Percentiles rank a stretch among this genome's conserved stretches.
Conservation (phyloP, 2,888 invertebrate species). For the Teinopalpus imperialis region DNA sequence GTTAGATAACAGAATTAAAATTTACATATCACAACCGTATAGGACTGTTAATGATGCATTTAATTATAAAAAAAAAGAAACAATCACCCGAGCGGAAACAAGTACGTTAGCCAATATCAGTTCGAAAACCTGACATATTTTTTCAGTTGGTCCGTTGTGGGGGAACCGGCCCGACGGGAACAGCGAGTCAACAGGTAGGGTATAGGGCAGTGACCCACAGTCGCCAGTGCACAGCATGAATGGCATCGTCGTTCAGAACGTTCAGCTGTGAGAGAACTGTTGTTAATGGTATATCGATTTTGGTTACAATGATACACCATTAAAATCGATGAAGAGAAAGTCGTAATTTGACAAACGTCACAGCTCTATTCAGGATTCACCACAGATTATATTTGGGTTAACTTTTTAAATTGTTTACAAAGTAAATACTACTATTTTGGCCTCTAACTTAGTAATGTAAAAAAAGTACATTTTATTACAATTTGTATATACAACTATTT, state of each 20-base stretch:
- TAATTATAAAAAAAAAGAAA: background rate
- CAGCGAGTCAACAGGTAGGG: conserved; percentile 72
- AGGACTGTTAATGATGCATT: background rate
- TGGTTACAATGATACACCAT: conserved; percentile 26
- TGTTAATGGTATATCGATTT: conserved; percentile 45
- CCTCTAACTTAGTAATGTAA: too few relatives aligned
- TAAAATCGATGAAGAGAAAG: conserved; percentile 21
- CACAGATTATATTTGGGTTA: background rate
- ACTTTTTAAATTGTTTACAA: too few relatives aligned
- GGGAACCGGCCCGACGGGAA: conserved; percentile 69
- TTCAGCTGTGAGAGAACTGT: conserved; percentile 45
- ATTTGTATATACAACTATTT: conserved; percentile 33
- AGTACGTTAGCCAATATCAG: conserved; percentile 37
- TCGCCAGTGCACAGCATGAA: conserved; percentile 61
- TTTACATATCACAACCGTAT: conserved; percentile 16
- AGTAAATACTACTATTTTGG: too few relatives aligned
- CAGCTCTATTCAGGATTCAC: background rate
- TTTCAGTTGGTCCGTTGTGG: conserved; percentile 43
- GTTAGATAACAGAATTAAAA: conserved; percentile 4
- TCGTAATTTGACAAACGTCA: background rate
- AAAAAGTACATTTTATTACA: conserved; percentile 9
- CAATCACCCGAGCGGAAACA: background rate
- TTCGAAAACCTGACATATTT: conserved; percentile 50
- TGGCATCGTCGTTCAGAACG: conserved; percentile 46
- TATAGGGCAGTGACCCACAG: conserved; percentile 77